A percentile compares a stretch with the other conserved stretches of the same genome.
phyloP scores from a whole-genome alignment of 2,888 invertebrate genomes.

The Cheilosia urbana region DNA sequence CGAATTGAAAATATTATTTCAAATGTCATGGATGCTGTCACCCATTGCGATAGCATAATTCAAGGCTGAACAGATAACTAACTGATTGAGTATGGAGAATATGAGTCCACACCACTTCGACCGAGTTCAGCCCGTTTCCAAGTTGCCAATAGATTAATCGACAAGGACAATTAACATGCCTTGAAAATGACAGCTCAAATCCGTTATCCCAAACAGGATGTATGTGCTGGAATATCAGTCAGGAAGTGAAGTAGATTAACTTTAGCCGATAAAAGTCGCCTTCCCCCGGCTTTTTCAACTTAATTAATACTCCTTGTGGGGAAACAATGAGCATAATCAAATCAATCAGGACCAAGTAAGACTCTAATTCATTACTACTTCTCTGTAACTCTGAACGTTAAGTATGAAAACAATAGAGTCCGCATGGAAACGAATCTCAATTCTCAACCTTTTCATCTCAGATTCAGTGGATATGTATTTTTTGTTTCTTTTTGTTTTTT shows the following conservation, averaged over 20 bases:
- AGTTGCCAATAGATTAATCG: too few relatives aligned
- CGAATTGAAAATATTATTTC: too few relatives aligned
- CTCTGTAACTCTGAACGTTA: constrained; percentile 36
- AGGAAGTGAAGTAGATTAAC: constrained; percentile 52
- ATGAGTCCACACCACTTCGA: too few relatives aligned
- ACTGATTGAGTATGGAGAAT: too few relatives aligned
- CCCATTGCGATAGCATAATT: too few relatives aligned
- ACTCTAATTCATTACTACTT: constrained; percentile 60
- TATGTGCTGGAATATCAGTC: constrained; percentile 3
- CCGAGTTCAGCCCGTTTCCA: too few relatives aligned
- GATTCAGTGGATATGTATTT: constrained; percentile 21
- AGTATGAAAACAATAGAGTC: constrained; percentile 65
- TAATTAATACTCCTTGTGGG: constrained; percentile 63
- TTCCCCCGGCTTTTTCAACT: constrained; percentile 19
- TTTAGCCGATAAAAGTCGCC: constrained; percentile 32
- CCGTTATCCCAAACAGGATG: too few relatives aligned
- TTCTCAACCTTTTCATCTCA: constrained; percentile 68
- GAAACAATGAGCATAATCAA: constrained; percentile 72
- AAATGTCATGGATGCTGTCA: too few relatives aligned
- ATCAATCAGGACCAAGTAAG: constrained; percentile 68
- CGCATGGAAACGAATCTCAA: constrained; percentile 58
- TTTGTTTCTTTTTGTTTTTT: constrained; percentile 16
- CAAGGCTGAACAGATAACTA: too few relatives aligned
- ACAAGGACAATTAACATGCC: too few relatives aligned
- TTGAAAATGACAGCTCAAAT: too few relatives aligned